A percentile compares a stretch with the other conserved stretches of the same genome.
Evolutionary conservation across 2,113 vertebrate genomes (phyloP).

Genomic region (Pituophis catenifer): DNA sequence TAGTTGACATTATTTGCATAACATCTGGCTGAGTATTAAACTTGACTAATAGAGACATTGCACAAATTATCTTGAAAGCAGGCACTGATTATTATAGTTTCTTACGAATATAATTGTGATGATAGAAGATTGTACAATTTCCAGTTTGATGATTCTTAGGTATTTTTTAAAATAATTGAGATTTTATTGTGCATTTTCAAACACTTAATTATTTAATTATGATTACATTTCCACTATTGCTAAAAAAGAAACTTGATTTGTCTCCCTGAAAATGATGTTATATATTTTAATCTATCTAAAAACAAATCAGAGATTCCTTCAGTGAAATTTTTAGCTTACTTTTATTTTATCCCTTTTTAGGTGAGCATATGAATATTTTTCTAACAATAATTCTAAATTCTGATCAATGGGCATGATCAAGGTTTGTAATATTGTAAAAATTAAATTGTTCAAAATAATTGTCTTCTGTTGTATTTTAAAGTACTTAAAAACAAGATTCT

Average conservation of each 20-base stretch:
- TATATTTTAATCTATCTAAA: slow-evolving; percentile 1
- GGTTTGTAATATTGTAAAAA: background rate
- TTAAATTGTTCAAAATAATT: background rate
- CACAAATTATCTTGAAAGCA: background rate
- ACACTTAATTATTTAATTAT: background rate
- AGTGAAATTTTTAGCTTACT: background rate
- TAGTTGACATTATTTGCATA: background rate
- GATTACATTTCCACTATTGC: background rate
- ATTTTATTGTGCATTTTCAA: background rate
- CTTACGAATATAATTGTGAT: background rate
- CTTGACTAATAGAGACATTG: background rate
- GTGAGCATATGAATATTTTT: background rate
- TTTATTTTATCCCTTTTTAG: background rate
- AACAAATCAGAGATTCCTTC: background rate
- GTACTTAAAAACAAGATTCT: background rate
- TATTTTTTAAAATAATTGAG: background rate
- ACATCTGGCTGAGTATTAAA: background rate
- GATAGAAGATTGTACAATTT: background rate
- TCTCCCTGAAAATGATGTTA: background rate
- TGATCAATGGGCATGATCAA: background rate
- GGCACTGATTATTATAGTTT: background rate
- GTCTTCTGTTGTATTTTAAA: background rate
- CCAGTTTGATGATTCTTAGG: background rate
- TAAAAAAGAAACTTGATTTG: background rate
- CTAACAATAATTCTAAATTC: background rate